Percentiles rank a stretch among this genome's conserved stretches.
phyloP scores from a whole-genome alignment of 2,797 vertebrate genomes.

The Bovichtus diacanthus region DNA sequence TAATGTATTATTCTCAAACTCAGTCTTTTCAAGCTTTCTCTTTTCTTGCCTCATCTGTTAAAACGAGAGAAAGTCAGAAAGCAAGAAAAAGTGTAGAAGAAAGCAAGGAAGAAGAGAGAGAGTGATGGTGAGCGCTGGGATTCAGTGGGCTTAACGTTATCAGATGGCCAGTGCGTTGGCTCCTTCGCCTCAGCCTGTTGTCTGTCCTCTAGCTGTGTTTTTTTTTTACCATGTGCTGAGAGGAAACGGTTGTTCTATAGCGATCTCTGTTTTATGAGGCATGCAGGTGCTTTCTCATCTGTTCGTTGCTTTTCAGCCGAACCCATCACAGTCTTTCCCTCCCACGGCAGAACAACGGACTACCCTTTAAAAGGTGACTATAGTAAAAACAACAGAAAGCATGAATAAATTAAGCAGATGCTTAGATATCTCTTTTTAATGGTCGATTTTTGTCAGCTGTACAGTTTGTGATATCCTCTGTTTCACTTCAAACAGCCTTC shows the following conservation, averaged over 20 bases:
- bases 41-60: constrained; percentile 14
- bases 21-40: constrained; percentile 18
- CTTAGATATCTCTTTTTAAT: constrained; percentile 47
- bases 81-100: constrained; percentile 19
- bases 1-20: constrained; percentile 29
- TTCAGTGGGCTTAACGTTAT: constrained; percentile 69
- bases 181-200: constrained; percentile 71
- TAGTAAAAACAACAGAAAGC: constrained; percentile 63
- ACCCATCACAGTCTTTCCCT: constrained; percentile 52
- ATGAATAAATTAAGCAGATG: constrained; percentile 75
- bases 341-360: constrained; percentile 60
- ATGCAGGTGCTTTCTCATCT: constrained; percentile 78
- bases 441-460: background rate
- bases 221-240: constrained; percentile 72
- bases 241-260: constrained; percentile 77
- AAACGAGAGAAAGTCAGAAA: constrained; percentile 29
- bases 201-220: constrained; percentile 72
- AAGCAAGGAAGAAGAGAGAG: constrained; percentile 5
- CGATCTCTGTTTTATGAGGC: constrained; percentile 83
- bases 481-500: constrained; percentile 26
- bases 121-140: constrained; percentile 50
- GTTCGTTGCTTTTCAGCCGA: constrained; percentile 66
- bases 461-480: constrained; percentile 1
- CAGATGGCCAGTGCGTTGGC: constrained; percentile 77
- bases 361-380: constrained; percentile 68